A percentile compares a stretch with the other conserved stretches of the same genome.
Conservation (phyloP, 2,888 invertebrate species). For the Leucania comma region DNA sequence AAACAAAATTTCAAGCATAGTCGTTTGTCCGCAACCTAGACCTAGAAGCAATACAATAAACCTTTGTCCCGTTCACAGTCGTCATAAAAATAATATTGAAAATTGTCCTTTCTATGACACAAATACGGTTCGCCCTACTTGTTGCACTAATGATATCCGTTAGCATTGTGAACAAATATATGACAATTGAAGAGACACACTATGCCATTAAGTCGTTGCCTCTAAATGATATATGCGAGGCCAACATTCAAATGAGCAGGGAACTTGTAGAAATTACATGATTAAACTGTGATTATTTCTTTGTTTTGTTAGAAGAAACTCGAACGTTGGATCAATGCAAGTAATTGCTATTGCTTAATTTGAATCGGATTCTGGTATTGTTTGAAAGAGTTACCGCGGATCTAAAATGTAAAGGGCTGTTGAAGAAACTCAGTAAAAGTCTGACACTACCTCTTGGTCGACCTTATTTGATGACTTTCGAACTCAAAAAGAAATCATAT, state of each 20-base stretch:
- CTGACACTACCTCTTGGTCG: too few species aligned
- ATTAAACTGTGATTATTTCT: constrained; percentile 39
- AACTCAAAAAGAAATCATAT: too few species aligned
- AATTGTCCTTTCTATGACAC: constrained; percentile 44
- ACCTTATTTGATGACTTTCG: too few species aligned
- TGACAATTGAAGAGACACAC: constrained; percentile 54
- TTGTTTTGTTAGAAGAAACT: constrained; percentile 19
- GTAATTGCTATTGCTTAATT: neutral
- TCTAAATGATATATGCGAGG: constrained; percentile 46
- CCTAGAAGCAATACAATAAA: constrained; percentile 25
- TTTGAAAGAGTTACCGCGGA: too few species aligned
- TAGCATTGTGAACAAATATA: constrained; percentile 60
- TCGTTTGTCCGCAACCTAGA: constrained; percentile 33
- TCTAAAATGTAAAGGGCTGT: too few species aligned
- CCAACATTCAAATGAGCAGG: constrained; percentile 35
- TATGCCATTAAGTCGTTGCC: constrained; percentile 50
- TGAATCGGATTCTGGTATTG: neutral
- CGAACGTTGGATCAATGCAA: neutral
- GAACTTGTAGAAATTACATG: constrained; percentile 36
- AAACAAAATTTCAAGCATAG: neutral
- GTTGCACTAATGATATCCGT: constrained; percentile 63
- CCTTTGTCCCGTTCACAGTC: constrained; percentile 19
- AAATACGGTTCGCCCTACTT: constrained; percentile 61
- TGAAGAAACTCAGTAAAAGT: too few species aligned
- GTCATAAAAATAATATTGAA: constrained; percentile 52